A percentile compares a stretch with the other conserved stretches of the same genome.
phyloP scores from a whole-genome alignment of 1,140 invertebrate genomes.

The Aphidius gifuensis region DNA sequence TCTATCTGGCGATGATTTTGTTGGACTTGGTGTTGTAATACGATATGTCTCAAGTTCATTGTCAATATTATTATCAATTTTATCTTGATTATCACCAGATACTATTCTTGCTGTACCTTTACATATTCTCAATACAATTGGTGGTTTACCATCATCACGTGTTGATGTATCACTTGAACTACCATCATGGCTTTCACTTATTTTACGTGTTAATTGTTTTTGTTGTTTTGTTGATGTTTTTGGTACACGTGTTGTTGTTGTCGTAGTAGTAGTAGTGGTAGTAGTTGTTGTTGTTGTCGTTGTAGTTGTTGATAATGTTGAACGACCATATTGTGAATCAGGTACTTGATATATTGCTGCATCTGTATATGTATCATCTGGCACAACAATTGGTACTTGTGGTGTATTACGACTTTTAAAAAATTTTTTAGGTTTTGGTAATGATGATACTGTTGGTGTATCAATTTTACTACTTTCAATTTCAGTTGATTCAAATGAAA shows the following conservation, averaged over 20 bases:
- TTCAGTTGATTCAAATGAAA: slow-evolving; percentile 49
- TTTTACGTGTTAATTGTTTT: slow-evolving; percentile 29
- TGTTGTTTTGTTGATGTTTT: slow-evolving; percentile 9
- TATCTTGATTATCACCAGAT: slow-evolving; percentile 41
- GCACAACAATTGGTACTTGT: slow-evolving; percentile 34
- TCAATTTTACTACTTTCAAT: slow-evolving; percentile 41
- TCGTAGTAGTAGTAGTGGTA: slow-evolving; percentile 23
- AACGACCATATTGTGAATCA: slow-evolving; percentile 44
- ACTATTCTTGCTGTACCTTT: slow-evolving; percentile 62
- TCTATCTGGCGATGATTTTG: slow-evolving; percentile 38
- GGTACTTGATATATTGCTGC: slow-evolving; percentile 55
- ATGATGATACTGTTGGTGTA: slow-evolving; percentile 32
- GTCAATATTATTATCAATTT: slow-evolving; percentile 24
- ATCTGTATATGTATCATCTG: slow-evolving; percentile 52
- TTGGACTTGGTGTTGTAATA: slow-evolving; percentile 44
- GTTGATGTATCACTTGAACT: slow-evolving; percentile 27
- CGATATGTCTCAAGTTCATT: slow-evolving; percentile 40
- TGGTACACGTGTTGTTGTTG: slow-evolving; percentile 30
- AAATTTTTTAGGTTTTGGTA: slow-evolving; percentile 79
- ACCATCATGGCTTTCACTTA: slow-evolving; percentile 31
- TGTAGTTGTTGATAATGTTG: slow-evolving; percentile 23
- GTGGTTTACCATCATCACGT: slow-evolving; percentile 59
- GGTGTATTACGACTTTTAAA: slow-evolving; percentile 81
- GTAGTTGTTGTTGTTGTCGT: slow-evolving; percentile 35
- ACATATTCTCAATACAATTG: slow-evolving; percentile 67